These are phyloP conservation scores for Anoplophora glabripennis DNA, from an alignment of 1,140 invertebrate genomes.

Conservation along the genomic window DNA sequence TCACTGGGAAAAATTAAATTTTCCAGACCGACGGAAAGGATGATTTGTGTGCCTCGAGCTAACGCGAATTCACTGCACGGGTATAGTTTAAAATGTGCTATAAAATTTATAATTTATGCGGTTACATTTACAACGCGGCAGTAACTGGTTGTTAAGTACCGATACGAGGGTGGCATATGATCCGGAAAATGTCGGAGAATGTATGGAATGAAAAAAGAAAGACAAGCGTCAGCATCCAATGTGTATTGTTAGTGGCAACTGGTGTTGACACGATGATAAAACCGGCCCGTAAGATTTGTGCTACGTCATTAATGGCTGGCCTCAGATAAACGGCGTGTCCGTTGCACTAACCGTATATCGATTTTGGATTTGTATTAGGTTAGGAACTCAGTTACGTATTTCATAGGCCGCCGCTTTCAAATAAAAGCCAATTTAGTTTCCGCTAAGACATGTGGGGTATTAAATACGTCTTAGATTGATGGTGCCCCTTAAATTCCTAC, in stretches of 20 bases:
- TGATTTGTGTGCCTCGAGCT: too few relatives aligned
- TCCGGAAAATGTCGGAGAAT: constrained; percentile 1
- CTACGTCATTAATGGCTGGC: constrained; percentile 38
- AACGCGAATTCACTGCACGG: too few relatives aligned
- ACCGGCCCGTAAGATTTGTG: constrained; percentile 39
- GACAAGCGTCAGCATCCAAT: constrained; percentile 14
- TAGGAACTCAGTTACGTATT: background rate
- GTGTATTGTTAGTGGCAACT: constrained; percentile 39
- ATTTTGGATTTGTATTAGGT: constrained; percentile 35
- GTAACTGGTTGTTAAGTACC: background rate
- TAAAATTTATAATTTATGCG: background rate
- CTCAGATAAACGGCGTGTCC: constrained; percentile 37
- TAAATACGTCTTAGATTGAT: too few relatives aligned
- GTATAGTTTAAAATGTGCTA: background rate
- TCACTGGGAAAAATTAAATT: too few relatives aligned
- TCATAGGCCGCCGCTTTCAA: too few relatives aligned
- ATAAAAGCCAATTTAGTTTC: too few relatives aligned
- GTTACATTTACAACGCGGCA: background rate
- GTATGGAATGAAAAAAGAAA: constrained; percentile 8
- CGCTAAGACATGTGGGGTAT: too few relatives aligned
- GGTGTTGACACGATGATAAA: constrained; percentile 44
- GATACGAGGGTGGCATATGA: constrained; percentile 3
- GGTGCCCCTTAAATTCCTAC: too few relatives aligned
- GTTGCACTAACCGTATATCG: constrained; percentile 33
- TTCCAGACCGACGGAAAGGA: too few relatives aligned